phyloP scores from a whole-genome alignment of 2,113 vertebrate genomes.

The Sceloporus tristichus region DNA sequence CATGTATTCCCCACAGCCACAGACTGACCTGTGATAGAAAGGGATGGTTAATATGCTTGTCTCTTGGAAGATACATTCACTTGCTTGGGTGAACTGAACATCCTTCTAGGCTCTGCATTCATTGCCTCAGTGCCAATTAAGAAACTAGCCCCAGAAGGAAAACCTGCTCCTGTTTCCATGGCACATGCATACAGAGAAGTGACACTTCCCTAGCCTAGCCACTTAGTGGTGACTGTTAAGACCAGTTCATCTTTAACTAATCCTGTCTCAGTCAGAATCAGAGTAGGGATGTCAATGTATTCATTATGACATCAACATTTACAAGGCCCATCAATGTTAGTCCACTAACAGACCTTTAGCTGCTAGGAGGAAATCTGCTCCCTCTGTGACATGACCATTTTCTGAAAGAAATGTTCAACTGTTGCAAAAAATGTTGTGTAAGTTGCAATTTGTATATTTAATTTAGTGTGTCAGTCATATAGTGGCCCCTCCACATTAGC shows the following conservation, averaged over 20 bases:
- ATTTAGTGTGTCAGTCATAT: neutral
- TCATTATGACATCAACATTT: conserved; percentile 32
- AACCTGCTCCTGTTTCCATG: neutral
- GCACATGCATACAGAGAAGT: neutral
- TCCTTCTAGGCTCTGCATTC: neutral
- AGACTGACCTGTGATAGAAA: neutral
- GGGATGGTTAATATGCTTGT: neutral
- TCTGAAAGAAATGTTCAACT: neutral
- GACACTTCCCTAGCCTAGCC: neutral
- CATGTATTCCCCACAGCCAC: neutral
- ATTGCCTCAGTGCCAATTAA: neutral
- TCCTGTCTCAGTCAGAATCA: neutral
- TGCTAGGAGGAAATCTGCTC: neutral
- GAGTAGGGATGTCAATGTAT: neutral
- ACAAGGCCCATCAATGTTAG: neutral
- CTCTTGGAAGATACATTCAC: neutral
- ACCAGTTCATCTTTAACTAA: neutral
- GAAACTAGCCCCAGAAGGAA: neutral
- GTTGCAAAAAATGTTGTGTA: neutral
- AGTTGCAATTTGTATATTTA: neutral
- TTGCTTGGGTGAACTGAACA: neutral
- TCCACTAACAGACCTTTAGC: neutral
- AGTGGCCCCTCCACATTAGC: too few relatives aligned
- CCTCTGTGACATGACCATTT: neutral
- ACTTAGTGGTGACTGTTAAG: neutral